Conservation (phyloP, 2,797 vertebrate species). For the Psittacula derbiana region DNA sequence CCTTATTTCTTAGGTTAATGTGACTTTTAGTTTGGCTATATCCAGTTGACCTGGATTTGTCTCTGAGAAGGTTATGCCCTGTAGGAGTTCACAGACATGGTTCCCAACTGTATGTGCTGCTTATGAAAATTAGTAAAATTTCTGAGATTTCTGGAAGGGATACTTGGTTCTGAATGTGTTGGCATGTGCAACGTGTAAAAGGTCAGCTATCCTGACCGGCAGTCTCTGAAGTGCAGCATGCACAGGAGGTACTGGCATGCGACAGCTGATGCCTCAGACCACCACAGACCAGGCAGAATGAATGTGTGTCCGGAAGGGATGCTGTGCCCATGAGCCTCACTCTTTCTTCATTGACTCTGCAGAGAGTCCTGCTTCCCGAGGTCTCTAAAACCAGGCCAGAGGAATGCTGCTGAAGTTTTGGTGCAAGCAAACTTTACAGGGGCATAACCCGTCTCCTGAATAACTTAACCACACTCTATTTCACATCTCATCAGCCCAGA, state of each 20-base stretch:
- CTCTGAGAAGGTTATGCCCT: neutral
- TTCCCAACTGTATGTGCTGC: neutral
- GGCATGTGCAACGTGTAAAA: neutral
- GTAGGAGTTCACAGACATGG: neutral
- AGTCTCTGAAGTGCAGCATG: neutral
- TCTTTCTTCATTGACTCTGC: neutral
- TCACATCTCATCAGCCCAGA: neutral
- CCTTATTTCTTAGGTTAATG: neutral
- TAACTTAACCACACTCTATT: neutral
- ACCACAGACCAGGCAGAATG: neutral
- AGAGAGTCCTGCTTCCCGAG: neutral
- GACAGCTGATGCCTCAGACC: neutral
- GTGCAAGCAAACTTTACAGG: neutral
- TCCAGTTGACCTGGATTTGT: neutral
- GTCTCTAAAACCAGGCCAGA: neutral
- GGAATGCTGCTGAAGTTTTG: neutral
- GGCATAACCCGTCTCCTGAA: neutral
- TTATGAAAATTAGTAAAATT: neutral
- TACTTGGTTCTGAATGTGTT: neutral
- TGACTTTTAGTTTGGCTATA: neutral
- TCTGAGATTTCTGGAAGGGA: neutral
- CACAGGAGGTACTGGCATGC: neutral
- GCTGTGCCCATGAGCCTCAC: neutral
- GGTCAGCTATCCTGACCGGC: neutral
- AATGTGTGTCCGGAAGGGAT: rapidly evolving